Conservation (phyloP, 92 coral and sea anemone species). For the Palythoa heliodiscus region DNA sequence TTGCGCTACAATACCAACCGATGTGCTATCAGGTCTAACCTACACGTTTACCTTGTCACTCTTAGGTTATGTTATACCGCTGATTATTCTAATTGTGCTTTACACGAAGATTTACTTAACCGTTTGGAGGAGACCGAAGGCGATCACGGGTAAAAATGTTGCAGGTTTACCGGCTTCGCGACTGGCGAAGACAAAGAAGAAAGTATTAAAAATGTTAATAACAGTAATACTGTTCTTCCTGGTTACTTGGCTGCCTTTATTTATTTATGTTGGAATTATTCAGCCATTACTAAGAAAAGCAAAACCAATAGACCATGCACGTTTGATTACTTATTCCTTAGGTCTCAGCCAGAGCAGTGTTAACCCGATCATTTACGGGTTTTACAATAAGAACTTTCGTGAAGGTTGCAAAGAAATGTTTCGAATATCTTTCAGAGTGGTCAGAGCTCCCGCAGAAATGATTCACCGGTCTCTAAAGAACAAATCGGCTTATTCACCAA, state of each 20-base stretch:
- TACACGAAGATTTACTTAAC: slow-evolving; percentile 72
- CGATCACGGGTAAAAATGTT: slow-evolving; percentile 38
- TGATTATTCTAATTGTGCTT: slow-evolving; percentile 60
- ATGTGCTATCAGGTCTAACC: slow-evolving; percentile 48
- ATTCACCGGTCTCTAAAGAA: slow-evolving; percentile 18
- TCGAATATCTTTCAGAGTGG: slow-evolving; percentile 34
- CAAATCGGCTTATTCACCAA: slow-evolving; percentile 29
- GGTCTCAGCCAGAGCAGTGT: slow-evolving; percentile 76
- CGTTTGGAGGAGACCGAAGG: slow-evolving; percentile 65
- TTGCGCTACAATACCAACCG: slow-evolving; percentile 79
- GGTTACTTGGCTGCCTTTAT: slow-evolving; percentile 77
- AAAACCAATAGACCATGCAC: slow-evolving; percentile 55
- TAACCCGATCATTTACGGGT: slow-evolving; percentile 83
- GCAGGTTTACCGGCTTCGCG: slow-evolving; percentile 57
- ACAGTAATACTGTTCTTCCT: slow-evolving; percentile 81
- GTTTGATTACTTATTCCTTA: slow-evolving; percentile 68
- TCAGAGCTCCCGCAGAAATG: slow-evolving; percentile 37
- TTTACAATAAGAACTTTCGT: slow-evolving; percentile 76
- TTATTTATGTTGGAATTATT: slow-evolving; percentile 72
- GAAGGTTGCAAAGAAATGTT: slow-evolving; percentile 77
- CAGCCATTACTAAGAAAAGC: slow-evolving; percentile 55
- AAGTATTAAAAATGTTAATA: slow-evolving; percentile 83
- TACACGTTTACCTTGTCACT: slow-evolving; percentile 67
- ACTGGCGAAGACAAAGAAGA: slow-evolving; percentile 68
- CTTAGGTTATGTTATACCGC: slow-evolving; percentile 74